phyloP scores from a whole-genome alignment of 2,888 invertebrate species.

The Rosalia funebris region DNA sequence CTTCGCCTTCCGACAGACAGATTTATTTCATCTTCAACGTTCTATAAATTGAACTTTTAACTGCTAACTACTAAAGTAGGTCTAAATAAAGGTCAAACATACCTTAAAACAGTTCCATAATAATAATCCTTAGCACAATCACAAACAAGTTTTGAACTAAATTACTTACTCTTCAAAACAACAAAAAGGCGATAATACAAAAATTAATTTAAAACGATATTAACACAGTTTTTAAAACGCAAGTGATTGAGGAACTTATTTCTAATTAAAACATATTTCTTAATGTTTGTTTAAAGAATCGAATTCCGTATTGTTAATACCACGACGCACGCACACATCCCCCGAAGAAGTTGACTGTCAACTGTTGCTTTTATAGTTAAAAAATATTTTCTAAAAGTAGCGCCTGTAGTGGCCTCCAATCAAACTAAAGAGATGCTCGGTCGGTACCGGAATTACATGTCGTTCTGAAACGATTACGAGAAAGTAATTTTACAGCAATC shows the following conservation, averaged over 20 bases:
- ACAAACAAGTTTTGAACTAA: slow-evolving; percentile 31
- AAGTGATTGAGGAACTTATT: not conserved
- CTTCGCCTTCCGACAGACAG: no score
- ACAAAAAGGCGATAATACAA: slow-evolving; percentile 6
- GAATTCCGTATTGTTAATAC: slow-evolving; percentile 14
- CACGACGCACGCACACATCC: slow-evolving; percentile 33
- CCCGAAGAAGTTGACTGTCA: slow-evolving; percentile 49
- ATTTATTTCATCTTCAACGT: no score
- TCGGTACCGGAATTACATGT: not conserved
- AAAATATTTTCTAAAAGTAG: slow-evolving; percentile 41
- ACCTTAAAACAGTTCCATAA: slow-evolving; percentile 27
- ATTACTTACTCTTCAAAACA: not conserved
- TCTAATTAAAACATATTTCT: slow-evolving; percentile 1
- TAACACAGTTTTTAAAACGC: slow-evolving; percentile 1
- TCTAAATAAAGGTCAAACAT: slow-evolving; percentile 24
- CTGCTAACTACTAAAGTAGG: not conserved
- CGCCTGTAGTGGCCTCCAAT: slow-evolving; percentile 33
- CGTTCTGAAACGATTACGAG: slow-evolving; percentile 1
- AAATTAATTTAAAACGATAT: slow-evolving; percentile 6
- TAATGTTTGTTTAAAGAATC: slow-evolving; percentile 4
- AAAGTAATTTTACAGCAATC: not conserved
- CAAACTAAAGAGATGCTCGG: slow-evolving; percentile 14
- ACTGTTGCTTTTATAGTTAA: slow-evolving; percentile 56
- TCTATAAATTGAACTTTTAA: not conserved
- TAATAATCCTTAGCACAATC: slow-evolving; percentile 31